Evolutionary conservation across 2,797 vertebrate species (phyloP), one percentile per base, ranked within the genome.

Genomic region (Danio jaintianensis): DNA sequence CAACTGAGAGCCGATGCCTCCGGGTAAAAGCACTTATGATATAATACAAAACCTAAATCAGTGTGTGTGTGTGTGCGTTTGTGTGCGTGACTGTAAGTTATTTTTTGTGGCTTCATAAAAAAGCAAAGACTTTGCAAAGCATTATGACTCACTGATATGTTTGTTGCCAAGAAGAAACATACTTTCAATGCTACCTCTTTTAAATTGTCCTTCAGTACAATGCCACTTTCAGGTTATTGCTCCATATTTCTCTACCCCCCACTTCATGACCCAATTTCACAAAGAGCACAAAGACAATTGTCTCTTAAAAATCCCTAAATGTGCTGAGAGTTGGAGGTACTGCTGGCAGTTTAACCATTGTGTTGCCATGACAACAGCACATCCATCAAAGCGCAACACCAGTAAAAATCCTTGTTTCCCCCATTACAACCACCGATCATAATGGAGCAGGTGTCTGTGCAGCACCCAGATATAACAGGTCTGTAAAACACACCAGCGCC

Each of bases 331-430:
- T 80, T 70, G 61, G 66, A 79, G 70, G 73, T 73, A 67, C 62
- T 81, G 72, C 56, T 40, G 70, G 83, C 75, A 70, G 78, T 83
- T 84, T 82, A 86, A 85, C 82, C 40, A 71, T 79, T 79, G 83
- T 56, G 91, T 93, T 92, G 85, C 90, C 86, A 84, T 92, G 90
- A 90, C 92, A 89, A 93, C 90, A 82, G 78, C 73, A 53, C 87
- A 82, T 90, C 91, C 87, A 82, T 85, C 78, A 85, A 83, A 85
- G 81, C 72, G 62, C 72, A 71, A 52, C 76, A 71, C 77, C 63
- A 68, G 66, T 80, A 76, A 68, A 75, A 29, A 82, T 81, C 74
- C 71, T 64, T 43, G 58, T 79, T 75, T 84, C 43, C 47, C 82
- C 78, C 75, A 75, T 81, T 83, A 83, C 52, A 78, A 42, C 45